Evolutionary conservation across 2,888 invertebrate species (phyloP).

Genomic region (Steromphala cineraria): DNA sequence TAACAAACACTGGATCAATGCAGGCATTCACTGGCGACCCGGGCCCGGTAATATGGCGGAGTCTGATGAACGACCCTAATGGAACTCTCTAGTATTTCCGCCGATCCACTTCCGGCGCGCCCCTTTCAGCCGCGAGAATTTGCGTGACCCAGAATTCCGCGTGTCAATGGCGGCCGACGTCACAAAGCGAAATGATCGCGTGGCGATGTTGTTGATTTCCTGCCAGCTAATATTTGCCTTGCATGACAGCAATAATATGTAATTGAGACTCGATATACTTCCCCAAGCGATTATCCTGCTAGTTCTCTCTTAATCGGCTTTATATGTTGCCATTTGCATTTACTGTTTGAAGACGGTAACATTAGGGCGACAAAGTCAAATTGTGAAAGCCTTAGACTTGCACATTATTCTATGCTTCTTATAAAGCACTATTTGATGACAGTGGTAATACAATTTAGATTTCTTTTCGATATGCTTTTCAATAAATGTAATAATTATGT

Average conservation of each 20-base stretch:
- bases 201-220: constrained; percentile 18
- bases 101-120: constrained; percentile 44
- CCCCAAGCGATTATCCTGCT: constrained; percentile 15
- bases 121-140: constrained; percentile 27
- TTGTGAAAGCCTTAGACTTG: background rate
- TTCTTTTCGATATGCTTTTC: background rate
- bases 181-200: constrained; percentile 20
- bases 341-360: background rate
- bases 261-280: constrained; percentile 25
- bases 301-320: constrained; percentile 19
- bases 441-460: background rate
- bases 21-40: background rate
- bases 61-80: constrained; percentile 42
- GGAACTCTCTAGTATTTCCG: constrained; percentile 60
- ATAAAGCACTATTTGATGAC: background rate
- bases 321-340: constrained; percentile 24
- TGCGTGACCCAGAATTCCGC: constrained; percentile 32
- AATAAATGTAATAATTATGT: background rate
- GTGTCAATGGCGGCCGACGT: constrained; percentile 19
- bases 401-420: background rate
- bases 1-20: constrained; percentile 25
- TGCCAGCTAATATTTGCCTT: constrained; percentile 30
- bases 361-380: background rate
- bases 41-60: constrained; percentile 2
- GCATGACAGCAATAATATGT: constrained; percentile 27